Percentiles rank a stretch among this genome's conserved stretches.
Conservation (phyloP, 1,140 invertebrate species). For the Solen grandis region DNA sequence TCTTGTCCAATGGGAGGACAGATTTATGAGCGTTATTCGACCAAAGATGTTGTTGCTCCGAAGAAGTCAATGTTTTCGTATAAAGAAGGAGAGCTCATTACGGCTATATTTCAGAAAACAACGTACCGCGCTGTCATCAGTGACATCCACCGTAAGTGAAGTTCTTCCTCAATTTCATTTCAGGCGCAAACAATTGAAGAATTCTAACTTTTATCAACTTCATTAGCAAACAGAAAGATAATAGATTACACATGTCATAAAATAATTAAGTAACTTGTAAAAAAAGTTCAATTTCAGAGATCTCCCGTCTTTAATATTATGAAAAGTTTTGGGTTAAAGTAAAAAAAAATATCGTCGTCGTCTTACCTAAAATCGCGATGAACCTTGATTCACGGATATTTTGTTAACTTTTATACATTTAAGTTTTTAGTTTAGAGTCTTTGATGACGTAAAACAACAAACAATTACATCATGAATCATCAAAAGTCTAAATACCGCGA, state of each 20-base stretch:
- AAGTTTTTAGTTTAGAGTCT: too few species aligned
- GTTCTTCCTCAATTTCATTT: too few species aligned
- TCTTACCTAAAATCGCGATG: too few species aligned
- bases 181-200: conserved; percentile 3
- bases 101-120: conserved; percentile 20
- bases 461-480: too few species aligned
- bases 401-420: too few species aligned
- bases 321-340: too few species aligned
- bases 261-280: conserved; percentile 1
- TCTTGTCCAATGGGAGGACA: conserved; percentile 22
- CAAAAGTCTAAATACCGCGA: too few species aligned
- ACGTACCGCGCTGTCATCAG: conserved; percentile 17
- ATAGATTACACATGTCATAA: conserved; percentile 3
- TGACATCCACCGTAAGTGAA: conserved; percentile 14
- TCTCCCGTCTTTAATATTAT: too few species aligned
- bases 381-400: too few species aligned
- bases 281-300: too few species aligned
- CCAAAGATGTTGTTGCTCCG: neutral
- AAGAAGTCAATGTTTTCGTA: neutral
- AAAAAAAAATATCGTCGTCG: too few species aligned
- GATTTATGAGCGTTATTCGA: conserved; percentile 4
- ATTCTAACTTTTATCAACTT: conserved; percentile 4
- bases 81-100: conserved; percentile 10
- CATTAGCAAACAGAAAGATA: conserved; percentile 3
- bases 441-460: too few species aligned